Evolutionary conservation across 2,113 vertebrate genomes (phyloP).

Genomic region (Sus scrofa): T2T-Sscrofa CM000816.6:41050501-41051000

Average conservation of each 20-base stretch:
- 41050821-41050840: neutral
- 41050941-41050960: neutral
- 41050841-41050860: neutral
- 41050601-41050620: neutral
- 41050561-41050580: neutral
- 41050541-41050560: neutral
- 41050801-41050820: neutral
- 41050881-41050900: neutral
- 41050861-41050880: neutral
- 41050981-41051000: neutral
- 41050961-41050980: neutral
- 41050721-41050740: neutral
- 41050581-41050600: neutral
- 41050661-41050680: neutral
- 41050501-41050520: neutral
- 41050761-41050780: neutral
- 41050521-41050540: neutral
- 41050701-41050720: neutral
- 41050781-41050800: neutral
- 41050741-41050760: neutral
- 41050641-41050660: neutral
- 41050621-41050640: neutral
- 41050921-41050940: neutral
- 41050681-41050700: neutral
- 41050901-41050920: neutral